Evolutionary conservation across 2,113 vertebrate genomes (phyloP).

Genomic region (Amia ocellicauda): DNA sequence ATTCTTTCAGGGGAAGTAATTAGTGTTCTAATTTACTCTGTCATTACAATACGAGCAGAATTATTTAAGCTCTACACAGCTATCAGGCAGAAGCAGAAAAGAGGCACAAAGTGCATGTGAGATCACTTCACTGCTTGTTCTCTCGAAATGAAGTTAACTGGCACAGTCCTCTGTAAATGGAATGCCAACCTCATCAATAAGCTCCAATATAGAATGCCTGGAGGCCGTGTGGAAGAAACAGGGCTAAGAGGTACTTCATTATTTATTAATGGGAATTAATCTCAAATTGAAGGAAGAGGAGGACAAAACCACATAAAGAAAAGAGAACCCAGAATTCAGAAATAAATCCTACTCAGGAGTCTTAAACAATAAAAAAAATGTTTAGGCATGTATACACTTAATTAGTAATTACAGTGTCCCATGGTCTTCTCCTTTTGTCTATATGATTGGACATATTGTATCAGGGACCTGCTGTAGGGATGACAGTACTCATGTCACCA

Average conservation of each 20-base stretch:
- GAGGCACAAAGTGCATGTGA: not conserved
- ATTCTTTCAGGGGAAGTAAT: not conserved
- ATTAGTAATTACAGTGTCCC: too few relatives aligned
- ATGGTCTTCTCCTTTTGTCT: too few relatives aligned
- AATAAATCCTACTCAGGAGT: too few relatives aligned
- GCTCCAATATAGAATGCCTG: not conserved
- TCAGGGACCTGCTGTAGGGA: too few relatives aligned
- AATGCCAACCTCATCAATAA: conserved; percentile 1
- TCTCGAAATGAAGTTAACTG: not conserved
- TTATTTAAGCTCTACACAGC: not conserved
- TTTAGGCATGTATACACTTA: too few relatives aligned
- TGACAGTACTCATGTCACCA: too few relatives aligned
- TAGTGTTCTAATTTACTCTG: not conserved
- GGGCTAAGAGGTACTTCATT: not conserved
- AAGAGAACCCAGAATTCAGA: not conserved
- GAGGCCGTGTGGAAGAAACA: not conserved
- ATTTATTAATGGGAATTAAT: not conserved
- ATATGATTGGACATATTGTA: too few relatives aligned
- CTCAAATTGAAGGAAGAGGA: not conserved
- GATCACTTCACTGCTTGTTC: not conserved
- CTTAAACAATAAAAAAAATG: not conserved
- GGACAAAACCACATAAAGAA: not conserved
- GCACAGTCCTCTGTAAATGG: not conserved
- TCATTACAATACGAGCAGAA: not conserved
- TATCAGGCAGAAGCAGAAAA: not conserved